Evolutionary conservation across 2,797 vertebrate species (phyloP).

Genomic region (Esox masquinongy): DNA sequence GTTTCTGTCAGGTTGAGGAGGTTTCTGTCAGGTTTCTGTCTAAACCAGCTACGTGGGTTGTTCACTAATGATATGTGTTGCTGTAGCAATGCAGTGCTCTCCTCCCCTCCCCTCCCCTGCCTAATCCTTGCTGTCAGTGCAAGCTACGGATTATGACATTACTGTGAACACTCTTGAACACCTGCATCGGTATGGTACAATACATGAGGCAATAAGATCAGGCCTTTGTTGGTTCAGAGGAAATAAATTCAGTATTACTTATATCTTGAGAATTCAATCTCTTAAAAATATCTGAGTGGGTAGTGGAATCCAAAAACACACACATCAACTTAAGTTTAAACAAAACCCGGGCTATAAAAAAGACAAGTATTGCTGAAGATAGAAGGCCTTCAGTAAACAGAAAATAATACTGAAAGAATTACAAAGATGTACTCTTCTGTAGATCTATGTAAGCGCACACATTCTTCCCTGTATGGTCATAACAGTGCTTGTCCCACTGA

Average conservation of each 20-base stretch:
- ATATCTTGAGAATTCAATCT: not conserved
- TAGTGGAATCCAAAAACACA: not conserved
- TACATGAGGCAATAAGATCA: not conserved
- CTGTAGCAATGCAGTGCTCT: constrained; percentile 11
- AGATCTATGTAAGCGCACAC: not conserved
- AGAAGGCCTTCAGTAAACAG: not conserved
- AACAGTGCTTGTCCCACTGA: not conserved
- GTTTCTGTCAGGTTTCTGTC: not conserved
- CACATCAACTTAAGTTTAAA: not conserved
- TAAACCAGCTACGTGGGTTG: not conserved
- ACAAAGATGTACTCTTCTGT: not conserved
- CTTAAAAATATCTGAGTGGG: not conserved
- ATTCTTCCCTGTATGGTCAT: not conserved
- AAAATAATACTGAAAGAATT: not conserved
- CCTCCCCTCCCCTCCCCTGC: constrained; percentile 32
- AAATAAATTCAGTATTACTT: not conserved
- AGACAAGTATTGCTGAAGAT: not conserved
- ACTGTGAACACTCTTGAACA: constrained; percentile 1
- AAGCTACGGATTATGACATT: constrained; percentile 24
- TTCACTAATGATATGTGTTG: not conserved
- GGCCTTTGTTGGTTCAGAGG: not conserved
- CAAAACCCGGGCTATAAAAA: not conserved
- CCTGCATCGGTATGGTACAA: not conserved
- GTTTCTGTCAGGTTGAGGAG: not conserved
- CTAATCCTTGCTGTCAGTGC: constrained; percentile 30